These are phyloP conservation scores for Cetoscarus ocellatus DNA, from an alignment of 2,797 vertebrate species.

Conservation along the genomic window DNA sequence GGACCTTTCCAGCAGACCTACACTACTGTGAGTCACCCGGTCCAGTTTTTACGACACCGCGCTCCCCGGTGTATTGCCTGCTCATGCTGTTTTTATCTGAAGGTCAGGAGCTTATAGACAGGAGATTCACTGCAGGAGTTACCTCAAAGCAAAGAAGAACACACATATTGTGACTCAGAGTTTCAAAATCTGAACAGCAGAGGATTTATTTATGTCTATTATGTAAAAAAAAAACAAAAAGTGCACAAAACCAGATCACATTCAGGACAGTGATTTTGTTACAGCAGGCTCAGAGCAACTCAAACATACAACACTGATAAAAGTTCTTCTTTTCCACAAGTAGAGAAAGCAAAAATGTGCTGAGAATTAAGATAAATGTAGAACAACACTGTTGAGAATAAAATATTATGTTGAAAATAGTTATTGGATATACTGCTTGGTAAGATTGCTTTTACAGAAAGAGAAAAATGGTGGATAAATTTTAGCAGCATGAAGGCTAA, in stretches of 20 bases:
- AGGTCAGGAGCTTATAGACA: slow-evolving; percentile 49
- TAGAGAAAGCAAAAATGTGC: too few species aligned
- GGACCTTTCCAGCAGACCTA: slow-evolving; percentile 63
- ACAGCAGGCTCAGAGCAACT: slow-evolving; percentile 4
- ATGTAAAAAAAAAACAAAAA: not conserved
- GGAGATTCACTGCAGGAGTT: slow-evolving; percentile 28
- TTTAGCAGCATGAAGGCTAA: too few species aligned
- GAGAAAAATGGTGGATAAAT: too few species aligned
- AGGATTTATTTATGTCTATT: slow-evolving; percentile 21
- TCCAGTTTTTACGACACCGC: slow-evolving; percentile 46
- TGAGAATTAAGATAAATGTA: too few species aligned
- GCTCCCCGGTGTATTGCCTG: slow-evolving; percentile 26
- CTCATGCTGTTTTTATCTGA: slow-evolving; percentile 52
- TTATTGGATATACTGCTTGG: too few species aligned
- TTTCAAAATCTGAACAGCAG: slow-evolving; percentile 28
- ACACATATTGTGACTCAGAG: slow-evolving; percentile 29
- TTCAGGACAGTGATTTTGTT: slow-evolving; percentile 24
- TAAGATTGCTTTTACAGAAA: too few species aligned
- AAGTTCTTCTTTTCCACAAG: too few species aligned
- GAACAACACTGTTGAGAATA: too few species aligned
- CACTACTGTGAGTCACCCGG: slow-evolving; percentile 38
- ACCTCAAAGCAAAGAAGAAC: slow-evolving; percentile 24
- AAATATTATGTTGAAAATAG: too few species aligned
- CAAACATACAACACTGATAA: too few species aligned
- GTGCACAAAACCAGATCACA: slow-evolving; percentile 19